These are phyloP conservation scores for Macquaria ambigua DNA, from an alignment of 2,113 vertebrate species.

Conservation along the genomic window DNA sequence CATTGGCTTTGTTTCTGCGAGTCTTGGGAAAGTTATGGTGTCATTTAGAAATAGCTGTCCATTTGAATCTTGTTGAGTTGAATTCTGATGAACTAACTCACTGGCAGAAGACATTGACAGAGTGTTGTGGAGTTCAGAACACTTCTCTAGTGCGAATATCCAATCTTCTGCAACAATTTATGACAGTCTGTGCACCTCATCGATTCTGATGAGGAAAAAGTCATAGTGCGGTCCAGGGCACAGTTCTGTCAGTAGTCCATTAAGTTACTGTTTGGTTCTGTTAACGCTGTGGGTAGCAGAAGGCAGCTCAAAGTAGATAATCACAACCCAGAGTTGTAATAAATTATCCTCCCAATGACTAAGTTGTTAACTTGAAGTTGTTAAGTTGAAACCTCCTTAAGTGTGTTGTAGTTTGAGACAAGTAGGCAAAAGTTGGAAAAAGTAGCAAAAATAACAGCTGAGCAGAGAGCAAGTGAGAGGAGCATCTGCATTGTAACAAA, in stretches of 20 bases:
- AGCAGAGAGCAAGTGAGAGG: background rate
- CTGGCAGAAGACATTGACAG: background rate
- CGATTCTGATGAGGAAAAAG: constrained; percentile 1
- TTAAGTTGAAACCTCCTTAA: background rate
- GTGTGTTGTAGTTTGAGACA: background rate
- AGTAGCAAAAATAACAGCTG: background rate
- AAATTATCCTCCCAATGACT: background rate
- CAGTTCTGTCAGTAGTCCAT: constrained; percentile 3
- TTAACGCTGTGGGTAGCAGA: background rate
- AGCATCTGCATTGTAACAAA: background rate
- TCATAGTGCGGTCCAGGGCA: background rate
- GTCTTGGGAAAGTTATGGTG: constrained; percentile 22
- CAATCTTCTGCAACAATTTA: constrained; percentile 32
- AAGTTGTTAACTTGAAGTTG: background rate
- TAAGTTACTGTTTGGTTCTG: background rate
- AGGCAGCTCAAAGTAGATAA: background rate
- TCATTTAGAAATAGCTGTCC: constrained; percentile 17
- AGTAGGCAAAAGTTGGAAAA: background rate
- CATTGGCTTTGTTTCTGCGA: background rate
- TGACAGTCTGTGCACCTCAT: constrained; percentile 33
- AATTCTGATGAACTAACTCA: constrained; percentile 20
- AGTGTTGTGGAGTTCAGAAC: constrained; percentile 20
- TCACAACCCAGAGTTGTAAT: background rate
- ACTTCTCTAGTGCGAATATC: constrained; percentile 7
- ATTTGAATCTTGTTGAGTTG: constrained; percentile 11